These are phyloP conservation scores for Gavialis gangeticus DNA, from an alignment of 2,113 vertebrate genomes.

Conservation along the genomic window DNA sequence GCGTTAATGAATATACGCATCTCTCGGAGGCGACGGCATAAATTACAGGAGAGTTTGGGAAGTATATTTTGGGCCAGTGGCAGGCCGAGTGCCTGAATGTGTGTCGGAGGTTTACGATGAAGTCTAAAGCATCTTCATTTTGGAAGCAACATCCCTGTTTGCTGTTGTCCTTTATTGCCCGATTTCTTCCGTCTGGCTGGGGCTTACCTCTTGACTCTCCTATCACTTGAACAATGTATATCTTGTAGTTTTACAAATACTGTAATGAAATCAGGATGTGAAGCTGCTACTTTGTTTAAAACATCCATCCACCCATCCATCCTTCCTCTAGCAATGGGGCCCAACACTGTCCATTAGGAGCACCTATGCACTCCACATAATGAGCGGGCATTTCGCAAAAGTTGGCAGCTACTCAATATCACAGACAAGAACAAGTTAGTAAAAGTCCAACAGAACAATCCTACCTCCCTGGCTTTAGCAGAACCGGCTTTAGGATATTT, in stretches of 20 bases:
- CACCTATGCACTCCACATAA: slow-evolving; percentile 48
- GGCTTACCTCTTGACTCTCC: slow-evolving; percentile 55
- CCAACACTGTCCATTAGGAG: neutral
- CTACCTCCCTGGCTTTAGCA: neutral
- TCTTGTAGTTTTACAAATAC: neutral
- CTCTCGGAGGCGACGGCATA: slow-evolving; percentile 47
- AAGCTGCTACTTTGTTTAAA: slow-evolving; percentile 3
- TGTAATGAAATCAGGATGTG: slow-evolving; percentile 48
- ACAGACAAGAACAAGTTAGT: neutral
- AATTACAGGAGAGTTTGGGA: slow-evolving; percentile 54
- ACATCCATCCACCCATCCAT: slow-evolving; percentile 14
- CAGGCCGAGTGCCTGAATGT: slow-evolving; percentile 54
- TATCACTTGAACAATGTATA: slow-evolving; percentile 15
- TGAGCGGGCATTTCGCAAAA: slow-evolving; percentile 19
- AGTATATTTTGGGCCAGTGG: slow-evolving; percentile 42
- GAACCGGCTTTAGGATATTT: neutral
- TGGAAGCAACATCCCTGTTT: slow-evolving; percentile 43
- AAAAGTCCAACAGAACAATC: neutral
- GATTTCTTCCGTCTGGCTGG: slow-evolving; percentile 61
- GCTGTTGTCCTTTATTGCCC: slow-evolving; percentile 51
- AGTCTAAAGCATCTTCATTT: slow-evolving; percentile 65
- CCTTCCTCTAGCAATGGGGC: neutral
- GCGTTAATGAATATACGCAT: slow-evolving; percentile 50
- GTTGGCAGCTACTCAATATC: slow-evolving; percentile 23
- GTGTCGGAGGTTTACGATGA: slow-evolving; percentile 61